Evolutionary conservation across 2,113 vertebrate genomes (phyloP), one percentile per base, ranked within the genome.

Genomic region (Cathartes aura): DNA sequence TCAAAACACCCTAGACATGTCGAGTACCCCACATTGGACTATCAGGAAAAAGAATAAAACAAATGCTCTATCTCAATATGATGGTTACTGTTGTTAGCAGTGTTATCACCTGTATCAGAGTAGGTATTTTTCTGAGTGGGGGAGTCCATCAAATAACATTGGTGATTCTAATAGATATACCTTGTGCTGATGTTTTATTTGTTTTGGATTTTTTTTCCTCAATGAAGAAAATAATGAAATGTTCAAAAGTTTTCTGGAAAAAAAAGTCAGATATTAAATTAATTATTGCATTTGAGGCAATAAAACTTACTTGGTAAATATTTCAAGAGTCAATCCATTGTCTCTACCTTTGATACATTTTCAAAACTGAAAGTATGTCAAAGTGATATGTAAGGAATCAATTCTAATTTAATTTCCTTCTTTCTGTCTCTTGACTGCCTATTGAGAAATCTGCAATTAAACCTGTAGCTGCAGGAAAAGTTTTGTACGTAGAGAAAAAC

Each of bases 1-100:
- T 47, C 30, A 60, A 68, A 76, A 52, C 3, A 53, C 4, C 1
- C 2, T 18, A 89, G 14, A 32, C 17, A 24, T 3, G 1, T 15
- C 62, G 9, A 74, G 13, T 9, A 40, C 8, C 0, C 2, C 0
- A 4, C 22, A 62, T 3, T 15, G 5, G 2, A 23, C 13, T 40
- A 23, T 14, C 10, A 48, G 27, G 19, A 72, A 87, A 91, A 76
- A 16, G 0, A 16, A 43, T 62, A 43, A 87, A 81, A 64, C 1
- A 4, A 66, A 43, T 34, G 3, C 2, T 45, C 5, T 66, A 22
- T 45, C 3, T 14, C 9, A 32, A 9, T 27, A n/a, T 15, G 6
- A 3, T 48, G 15, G 27, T 12, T 76, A 9, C 6, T 55, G 5
- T 8, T 76, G n/a, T 26, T 62, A 75, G 6, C 2, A 21, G 15